These are phyloP conservation scores for Prosapia bicincta DNA, from an alignment of 2,888 invertebrate species.

Conservation along the genomic window DNA sequence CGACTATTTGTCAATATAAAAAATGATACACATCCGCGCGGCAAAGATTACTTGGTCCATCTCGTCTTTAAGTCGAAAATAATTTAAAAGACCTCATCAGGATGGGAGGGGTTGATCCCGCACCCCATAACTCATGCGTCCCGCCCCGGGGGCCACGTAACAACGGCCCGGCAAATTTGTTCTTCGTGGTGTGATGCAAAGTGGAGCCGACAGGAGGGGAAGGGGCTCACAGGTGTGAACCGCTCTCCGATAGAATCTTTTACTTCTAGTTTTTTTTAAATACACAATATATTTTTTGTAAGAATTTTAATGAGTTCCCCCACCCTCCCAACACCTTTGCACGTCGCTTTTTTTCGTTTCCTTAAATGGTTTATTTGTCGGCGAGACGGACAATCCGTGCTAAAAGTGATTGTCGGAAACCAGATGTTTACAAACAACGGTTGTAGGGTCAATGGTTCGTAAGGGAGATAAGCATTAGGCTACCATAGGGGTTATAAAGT, in stretches of 20 bases:
- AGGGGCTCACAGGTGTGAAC: neutral
- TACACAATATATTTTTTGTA: neutral
- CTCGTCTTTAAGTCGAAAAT: conserved; percentile 19
- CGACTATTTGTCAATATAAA: neutral
- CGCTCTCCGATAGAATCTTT: neutral
- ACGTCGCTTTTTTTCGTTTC: neutral
- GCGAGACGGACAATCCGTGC: neutral
- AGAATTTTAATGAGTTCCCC: conserved; percentile 2
- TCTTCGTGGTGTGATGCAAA: conserved; percentile 2
- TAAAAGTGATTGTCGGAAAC: neutral
- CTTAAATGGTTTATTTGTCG: neutral
- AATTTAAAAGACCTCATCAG: conserved; percentile 22
- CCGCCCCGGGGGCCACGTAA: neutral
- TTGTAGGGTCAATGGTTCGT: no score
- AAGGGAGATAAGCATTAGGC: no score
- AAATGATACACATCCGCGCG: neutral
- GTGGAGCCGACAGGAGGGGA: conserved; percentile 8
- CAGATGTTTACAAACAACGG: neutral
- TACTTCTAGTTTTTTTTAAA: conserved; percentile 1
- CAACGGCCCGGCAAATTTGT: neutral
- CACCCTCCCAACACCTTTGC: neutral
- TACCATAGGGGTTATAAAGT: no score
- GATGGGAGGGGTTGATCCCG: neutral
- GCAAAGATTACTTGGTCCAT: neutral
- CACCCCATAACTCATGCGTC: conserved; percentile 22